Conservation (phyloP, 2,797 vertebrate species). For the Gambelia wislizenii region DNA sequence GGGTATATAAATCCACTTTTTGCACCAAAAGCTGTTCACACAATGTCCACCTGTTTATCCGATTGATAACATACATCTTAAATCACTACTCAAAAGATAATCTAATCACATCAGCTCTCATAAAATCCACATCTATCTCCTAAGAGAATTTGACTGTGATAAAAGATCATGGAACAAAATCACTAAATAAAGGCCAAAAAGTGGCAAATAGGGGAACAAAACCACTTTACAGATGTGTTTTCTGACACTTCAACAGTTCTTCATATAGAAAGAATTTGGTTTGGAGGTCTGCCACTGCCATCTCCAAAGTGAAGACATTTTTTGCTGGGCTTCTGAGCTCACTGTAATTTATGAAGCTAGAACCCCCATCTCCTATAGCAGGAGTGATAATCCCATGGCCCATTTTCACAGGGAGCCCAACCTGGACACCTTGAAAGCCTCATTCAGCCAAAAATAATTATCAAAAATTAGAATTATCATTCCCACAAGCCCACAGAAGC, state of each 20-base stretch:
- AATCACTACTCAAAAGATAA: conserved; percentile 11
- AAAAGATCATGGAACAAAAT: conserved; percentile 22
- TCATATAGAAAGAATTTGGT: neutral
- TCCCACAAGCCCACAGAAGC: too few species aligned
- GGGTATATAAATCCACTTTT: neutral
- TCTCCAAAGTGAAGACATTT: too few species aligned
- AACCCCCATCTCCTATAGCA: neutral
- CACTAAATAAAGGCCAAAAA: neutral
- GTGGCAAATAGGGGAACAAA: neutral
- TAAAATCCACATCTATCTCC: conserved; percentile 14
- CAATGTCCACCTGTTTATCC: neutral
- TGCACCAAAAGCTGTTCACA: neutral
- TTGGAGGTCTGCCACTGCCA: neutral
- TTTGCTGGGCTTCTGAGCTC: neutral
- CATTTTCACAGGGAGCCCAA: too few species aligned
- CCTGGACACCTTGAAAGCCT: too few species aligned
- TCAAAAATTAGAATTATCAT: too few species aligned
- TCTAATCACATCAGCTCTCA: neutral
- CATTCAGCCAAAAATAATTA: too few species aligned
- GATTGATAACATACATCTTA: neutral
- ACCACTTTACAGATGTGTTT: neutral
- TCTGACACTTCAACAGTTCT: neutral
- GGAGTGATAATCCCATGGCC: neutral
- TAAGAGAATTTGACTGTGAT: neutral
- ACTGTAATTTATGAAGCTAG: neutral